These are phyloP conservation scores for Xiphophorus maculatus DNA, from an alignment of 2,113 vertebrate species.

Conservation along the genomic window DNA sequence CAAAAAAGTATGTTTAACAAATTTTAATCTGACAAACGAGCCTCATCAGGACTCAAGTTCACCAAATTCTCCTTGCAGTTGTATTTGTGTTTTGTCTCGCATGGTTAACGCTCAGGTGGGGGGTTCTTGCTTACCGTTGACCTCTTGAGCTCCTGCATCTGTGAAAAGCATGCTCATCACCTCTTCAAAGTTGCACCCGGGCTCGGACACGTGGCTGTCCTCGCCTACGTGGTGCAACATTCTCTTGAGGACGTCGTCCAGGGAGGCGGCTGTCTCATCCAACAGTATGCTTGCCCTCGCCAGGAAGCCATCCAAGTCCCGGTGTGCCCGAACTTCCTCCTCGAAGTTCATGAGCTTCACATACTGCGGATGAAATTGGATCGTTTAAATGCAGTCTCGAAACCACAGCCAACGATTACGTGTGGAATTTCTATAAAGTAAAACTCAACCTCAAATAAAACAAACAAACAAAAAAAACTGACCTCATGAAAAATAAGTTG, in stretches of 20 bases:
- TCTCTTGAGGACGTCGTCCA: conserved; percentile 92
- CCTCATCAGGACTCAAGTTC: background rate
- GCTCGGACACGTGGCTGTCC: conserved; percentile 82
- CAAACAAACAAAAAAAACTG: no score
- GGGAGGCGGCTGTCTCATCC: conserved; percentile 90
- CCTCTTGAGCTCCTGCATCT: conserved; percentile 89
- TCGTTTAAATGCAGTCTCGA: background rate
- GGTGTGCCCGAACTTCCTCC: conserved; percentile 92
- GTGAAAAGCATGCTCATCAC: conserved; percentile 97
- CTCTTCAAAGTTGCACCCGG: conserved; percentile 89
- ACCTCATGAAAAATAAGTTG: no score
- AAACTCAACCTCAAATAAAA: no score
- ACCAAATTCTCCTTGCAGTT: background rate
- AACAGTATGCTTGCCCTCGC: conserved; percentile 91
- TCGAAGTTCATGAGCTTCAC: conserved; percentile 98
- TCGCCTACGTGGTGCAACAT: conserved; percentile 91
- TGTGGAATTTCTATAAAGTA: no score
- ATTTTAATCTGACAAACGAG: background rate
- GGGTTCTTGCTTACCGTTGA: conserved; percentile 83
- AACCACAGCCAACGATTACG: background rate
- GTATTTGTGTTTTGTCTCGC: background rate
- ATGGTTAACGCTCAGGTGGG: background rate
- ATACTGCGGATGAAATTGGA: conserved; percentile 79
- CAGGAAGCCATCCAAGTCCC: conserved; percentile 94
- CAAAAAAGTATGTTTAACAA: background rate